These are phyloP conservation scores for Myanophis thanlyinensis DNA, from an alignment of 2,113 vertebrate genomes.

Conservation along the genomic window DNA sequence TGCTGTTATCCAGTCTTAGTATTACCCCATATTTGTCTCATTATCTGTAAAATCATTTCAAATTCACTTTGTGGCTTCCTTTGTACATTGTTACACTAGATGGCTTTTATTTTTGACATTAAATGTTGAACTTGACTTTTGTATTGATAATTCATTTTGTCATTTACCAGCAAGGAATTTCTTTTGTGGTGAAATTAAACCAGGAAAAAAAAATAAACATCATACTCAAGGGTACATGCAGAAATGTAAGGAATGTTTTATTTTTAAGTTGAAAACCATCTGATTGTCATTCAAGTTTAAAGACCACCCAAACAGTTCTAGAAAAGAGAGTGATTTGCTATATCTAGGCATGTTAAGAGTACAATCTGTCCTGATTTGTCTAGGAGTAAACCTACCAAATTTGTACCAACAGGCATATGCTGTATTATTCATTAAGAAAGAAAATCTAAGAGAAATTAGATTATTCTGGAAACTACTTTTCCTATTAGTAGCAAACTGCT, in stretches of 20 bases:
- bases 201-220: neutral
- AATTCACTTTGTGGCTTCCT: conserved; percentile 9
- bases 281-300: conserved; percentile 19
- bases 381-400: neutral
- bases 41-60: neutral
- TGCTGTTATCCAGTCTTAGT: neutral
- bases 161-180: conserved; percentile 38
- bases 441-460: neutral
- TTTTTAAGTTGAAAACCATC: neutral
- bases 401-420: neutral
- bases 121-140: neutral
- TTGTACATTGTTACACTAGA: conserved; percentile 3
- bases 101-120: conserved; percentile 26
- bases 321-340: conserved; percentile 5
- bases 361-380: neutral
- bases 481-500: neutral
- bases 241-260: conserved; percentile 9
- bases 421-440: neutral
- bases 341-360: neutral
- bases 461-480: neutral
- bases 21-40: neutral
- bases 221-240: neutral
- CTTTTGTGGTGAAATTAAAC: conserved; percentile 26
- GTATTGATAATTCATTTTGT: conserved; percentile 15
- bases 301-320: neutral